phyloP scores from a whole-genome alignment of 1,140 invertebrate genomes.

The Heliconius congener region DNA sequence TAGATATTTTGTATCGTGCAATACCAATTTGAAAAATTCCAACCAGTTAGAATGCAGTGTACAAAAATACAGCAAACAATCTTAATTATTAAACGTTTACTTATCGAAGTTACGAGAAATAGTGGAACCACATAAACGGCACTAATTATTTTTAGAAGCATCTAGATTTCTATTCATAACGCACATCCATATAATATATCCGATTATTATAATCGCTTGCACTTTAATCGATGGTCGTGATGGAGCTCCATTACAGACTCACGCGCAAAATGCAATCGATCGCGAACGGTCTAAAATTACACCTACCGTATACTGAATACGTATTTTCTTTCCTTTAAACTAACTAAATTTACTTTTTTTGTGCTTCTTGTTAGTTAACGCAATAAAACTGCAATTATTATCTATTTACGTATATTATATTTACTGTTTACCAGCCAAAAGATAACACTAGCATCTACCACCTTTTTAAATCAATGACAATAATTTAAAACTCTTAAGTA shows the following conservation, averaged over 20 bases:
- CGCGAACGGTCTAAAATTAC: conserved; percentile 57
- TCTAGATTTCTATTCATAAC: conserved; percentile 70
- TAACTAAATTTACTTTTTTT: conserved; percentile 66
- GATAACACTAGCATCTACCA: conserved; percentile 77
- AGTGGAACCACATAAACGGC: conserved; percentile 59
- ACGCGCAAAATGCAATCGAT: conserved; percentile 47
- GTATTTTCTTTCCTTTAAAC: conserved; percentile 70
- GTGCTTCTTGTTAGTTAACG: conserved; percentile 61
- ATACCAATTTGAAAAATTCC: conserved; percentile 28
- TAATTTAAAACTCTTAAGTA: conserved; percentile 79
- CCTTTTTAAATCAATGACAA: conserved; percentile 73
- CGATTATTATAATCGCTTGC: conserved; percentile 48
- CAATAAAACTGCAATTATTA: conserved; percentile 53
- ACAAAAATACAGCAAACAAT: conserved; percentile 71
- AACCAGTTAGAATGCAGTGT: conserved; percentile 45
- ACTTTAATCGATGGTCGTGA: conserved; percentile 38
- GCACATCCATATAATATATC: conserved; percentile 70
- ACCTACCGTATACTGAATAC: conserved; percentile 79
- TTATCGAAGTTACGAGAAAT: conserved; percentile 48
- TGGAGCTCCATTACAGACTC: conserved; percentile 30
- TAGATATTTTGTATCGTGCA: conserved; percentile 34
- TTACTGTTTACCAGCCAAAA: conserved; percentile 69
- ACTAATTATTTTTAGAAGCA: conserved; percentile 69
- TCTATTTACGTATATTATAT: conserved; percentile 63
- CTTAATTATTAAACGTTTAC: conserved; percentile 52